Base-by-base conservation (phyloP, 2,113 vertebrate species). In the Sylvilagus bachmani region DNA sequence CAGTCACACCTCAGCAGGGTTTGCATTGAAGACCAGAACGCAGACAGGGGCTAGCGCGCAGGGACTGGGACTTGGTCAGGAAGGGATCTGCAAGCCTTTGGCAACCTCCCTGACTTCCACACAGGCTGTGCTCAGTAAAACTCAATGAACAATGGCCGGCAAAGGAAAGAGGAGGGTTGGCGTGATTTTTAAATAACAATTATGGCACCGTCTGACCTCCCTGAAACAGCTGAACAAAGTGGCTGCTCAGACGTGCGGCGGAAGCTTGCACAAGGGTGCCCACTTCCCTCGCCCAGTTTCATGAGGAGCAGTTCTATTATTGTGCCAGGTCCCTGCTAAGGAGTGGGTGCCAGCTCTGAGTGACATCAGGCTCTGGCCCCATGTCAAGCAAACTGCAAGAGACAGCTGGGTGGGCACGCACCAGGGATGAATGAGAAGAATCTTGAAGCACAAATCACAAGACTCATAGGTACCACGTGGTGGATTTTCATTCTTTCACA, bases 181-280 rank as follows among this genome's bases (percentile, higher is more conserved):
- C 24, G 5, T 77, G 27, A 93, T 93, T 86, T 55, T 82, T 64
- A 51, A 85, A 27, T 85, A 90, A 95, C 73, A 84, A n/a, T 49
- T 75, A 58, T 27, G 81, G 95, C 89, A 81, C 91, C 62, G 84
- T 75, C 79, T 21, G 66, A 75, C 89, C 93, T 90, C 80, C 66
- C 84, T 58, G 69, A 86, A 84, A 58, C 55, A 55, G 84, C 70
- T 53, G 17, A 91, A 90, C 36, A 82, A 85, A 90, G 66, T 5
- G 0, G 38, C 62, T 62, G 88, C 93, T 87, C 73, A 82, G 84
- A 64, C 61, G 64, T 27, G 0, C 24, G 1, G 6, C 4, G 0
- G 88, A 86, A 71, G 55, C 69, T 16, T 53, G 0, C 86, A 13
- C 21, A 0, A 38, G 89, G 53, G 21, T 17, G 24, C 49, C 78